phyloP scores from a whole-genome alignment of 2,797 vertebrate species.

The Coluber constrictor region DNA sequence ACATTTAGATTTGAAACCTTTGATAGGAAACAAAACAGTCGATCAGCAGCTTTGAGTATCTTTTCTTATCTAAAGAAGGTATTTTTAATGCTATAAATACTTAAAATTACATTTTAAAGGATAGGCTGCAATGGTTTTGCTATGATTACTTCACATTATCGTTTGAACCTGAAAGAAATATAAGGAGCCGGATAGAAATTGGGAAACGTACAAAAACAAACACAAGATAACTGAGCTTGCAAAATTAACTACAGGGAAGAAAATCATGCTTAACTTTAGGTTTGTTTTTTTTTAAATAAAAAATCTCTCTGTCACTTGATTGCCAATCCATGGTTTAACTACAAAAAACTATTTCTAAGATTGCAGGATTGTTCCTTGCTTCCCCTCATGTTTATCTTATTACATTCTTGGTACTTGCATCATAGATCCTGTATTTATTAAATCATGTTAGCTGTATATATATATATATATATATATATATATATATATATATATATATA shows the following conservation, averaged over 20 bases:
- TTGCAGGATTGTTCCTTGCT: not conserved
- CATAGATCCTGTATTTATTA: not conserved
- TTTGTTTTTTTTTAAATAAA: not conserved
- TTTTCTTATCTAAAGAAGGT: slow-evolving; percentile 11
- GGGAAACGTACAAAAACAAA: not conserved
- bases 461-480: too few relatives aligned
- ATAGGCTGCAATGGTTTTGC: not conserved
- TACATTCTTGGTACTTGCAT: not conserved
- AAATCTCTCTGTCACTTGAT: not conserved
- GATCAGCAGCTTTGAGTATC: not conserved
- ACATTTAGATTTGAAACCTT: not conserved
- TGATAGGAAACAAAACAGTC: not conserved
- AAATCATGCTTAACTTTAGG: not conserved
- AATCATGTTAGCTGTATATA: too few relatives aligned
- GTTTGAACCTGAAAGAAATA: not conserved
- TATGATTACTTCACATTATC: not conserved
- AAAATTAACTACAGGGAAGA: not conserved
- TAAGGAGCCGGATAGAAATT: not conserved
- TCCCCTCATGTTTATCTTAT: not conserved
- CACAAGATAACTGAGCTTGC: not conserved
- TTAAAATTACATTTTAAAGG: not conserved
- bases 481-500: too few relatives aligned
- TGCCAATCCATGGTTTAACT: not conserved
- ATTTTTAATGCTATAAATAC: not conserved
- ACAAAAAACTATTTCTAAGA: not conserved